phyloP scores from a whole-genome alignment of 1,140 invertebrate genomes.

The Zaprionus ghesquierei region DNA sequence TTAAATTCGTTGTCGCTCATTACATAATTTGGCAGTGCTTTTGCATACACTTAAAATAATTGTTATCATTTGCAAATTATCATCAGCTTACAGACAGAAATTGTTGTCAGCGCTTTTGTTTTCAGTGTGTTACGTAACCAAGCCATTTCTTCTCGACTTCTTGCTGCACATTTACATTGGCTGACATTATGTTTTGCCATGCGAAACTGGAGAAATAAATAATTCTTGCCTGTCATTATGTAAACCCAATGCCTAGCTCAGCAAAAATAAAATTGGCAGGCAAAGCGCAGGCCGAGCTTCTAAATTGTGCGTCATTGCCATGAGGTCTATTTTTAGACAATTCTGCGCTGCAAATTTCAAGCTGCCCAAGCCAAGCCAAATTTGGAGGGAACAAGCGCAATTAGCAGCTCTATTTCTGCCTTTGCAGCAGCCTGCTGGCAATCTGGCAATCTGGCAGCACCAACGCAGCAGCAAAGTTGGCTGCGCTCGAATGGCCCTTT shows the following conservation, averaged over 20 bases:
- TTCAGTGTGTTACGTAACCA: not conserved
- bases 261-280: not conserved
- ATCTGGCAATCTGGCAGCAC: constrained; percentile 11
- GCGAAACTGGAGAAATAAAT: not conserved
- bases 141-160: not conserved
- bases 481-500: not conserved
- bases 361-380: not conserved
- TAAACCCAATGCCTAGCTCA: not conserved
- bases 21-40: not conserved
- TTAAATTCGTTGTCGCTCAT: too few species aligned
- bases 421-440: not conserved
- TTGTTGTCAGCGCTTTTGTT: not conserved
- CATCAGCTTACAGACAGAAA: not conserved
- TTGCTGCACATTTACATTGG: not conserved
- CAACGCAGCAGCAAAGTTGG: not conserved
- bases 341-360: too few species aligned
- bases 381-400: not conserved
- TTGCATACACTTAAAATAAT: not conserved
- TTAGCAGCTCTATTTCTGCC: not conserved
- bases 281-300: too few species aligned
- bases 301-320: too few species aligned
- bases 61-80: not conserved
- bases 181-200: not conserved
- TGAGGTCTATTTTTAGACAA: too few species aligned
- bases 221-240: too few species aligned